Percentiles rank a stretch among this genome's conserved stretches.
Evolutionary conservation across 2,797 vertebrate species (phyloP).

Genomic region (Pagetopsis macropterus): DNA sequence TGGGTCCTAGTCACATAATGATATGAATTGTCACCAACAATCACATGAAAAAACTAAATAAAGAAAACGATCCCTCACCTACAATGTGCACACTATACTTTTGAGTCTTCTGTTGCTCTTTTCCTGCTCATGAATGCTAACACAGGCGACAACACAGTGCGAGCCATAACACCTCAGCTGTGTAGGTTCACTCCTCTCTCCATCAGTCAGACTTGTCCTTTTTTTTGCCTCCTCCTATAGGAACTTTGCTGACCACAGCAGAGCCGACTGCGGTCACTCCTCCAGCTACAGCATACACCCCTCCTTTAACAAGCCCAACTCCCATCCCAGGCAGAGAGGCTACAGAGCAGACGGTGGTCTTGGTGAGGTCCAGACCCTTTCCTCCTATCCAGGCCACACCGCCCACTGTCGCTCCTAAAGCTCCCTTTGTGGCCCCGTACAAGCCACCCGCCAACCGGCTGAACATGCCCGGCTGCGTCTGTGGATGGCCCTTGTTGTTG

Average conservation of each 20-base stretch:
- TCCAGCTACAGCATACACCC: conserved; percentile 92
- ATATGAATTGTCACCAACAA: conserved; percentile 33
- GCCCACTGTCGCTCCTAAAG: conserved; percentile 92
- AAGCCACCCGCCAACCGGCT: conserved; percentile 92
- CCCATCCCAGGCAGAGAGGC: conserved; percentile 92
- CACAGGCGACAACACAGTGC: conserved; percentile 43
- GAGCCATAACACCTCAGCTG: conserved; percentile 21
- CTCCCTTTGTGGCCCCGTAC: conserved; percentile 94
- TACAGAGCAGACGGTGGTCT: conserved; percentile 91
- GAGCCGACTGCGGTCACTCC: conserved; percentile 93
- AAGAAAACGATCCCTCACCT: conserved; percentile 45
- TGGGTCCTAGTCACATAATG: conserved; percentile 25
- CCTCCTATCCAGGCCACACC: conserved; percentile 96
- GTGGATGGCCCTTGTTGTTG: conserved; percentile 89
- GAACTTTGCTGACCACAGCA: conserved; percentile 93
- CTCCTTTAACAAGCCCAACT: conserved; percentile 93
- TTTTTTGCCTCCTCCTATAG: conserved; percentile 93
- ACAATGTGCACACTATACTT: conserved; percentile 51
- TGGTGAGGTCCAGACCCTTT: conserved; percentile 94
- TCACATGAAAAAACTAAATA: conserved; percentile 17
- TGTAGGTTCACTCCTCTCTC: conserved; percentile 22
- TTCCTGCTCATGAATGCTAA: conserved; percentile 45
- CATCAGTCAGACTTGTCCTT: conserved; percentile 98
- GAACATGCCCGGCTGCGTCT: conserved; percentile 91
- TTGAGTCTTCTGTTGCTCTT: conserved; percentile 60